phyloP scores from a whole-genome alignment of 2,113 vertebrate species.

The Syngnathus typhle region DNA sequence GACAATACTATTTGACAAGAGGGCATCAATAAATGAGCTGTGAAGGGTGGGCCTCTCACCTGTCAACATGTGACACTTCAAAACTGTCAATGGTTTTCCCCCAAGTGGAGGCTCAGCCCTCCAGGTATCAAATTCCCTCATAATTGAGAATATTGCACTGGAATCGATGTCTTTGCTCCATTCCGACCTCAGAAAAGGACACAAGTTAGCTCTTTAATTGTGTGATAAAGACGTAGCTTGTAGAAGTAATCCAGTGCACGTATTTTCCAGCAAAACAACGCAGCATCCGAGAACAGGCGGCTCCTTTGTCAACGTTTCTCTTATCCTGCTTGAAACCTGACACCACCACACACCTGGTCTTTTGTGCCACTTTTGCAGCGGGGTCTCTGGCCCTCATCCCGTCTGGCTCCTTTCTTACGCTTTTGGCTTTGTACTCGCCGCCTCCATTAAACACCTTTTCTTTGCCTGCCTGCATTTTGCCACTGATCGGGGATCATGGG shows the following conservation, averaged over 20 bases:
- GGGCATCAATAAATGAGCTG: conserved; percentile 58
- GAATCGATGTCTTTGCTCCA: neutral
- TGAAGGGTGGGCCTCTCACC: conserved; percentile 57
- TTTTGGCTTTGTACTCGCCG: conserved; percentile 4
- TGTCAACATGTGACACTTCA: conserved; percentile 65
- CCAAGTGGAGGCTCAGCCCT: conserved; percentile 7
- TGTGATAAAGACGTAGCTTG: conserved; percentile 39
- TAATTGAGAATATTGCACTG: neutral
- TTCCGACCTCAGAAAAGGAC: neutral
- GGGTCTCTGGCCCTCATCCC: conserved; percentile 40
- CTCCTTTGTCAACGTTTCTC: conserved; percentile 70
- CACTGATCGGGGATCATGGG: neutral
- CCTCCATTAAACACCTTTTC: neutral
- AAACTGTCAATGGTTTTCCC: conserved; percentile 47
- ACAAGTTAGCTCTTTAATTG: neutral
- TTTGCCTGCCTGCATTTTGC: neutral
- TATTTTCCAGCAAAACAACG: conserved; percentile 60
- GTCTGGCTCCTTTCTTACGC: conserved; percentile 22
- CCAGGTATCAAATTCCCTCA: conserved; percentile 47
- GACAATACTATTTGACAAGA: no score
- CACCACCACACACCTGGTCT: conserved; percentile 75
- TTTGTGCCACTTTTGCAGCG: conserved; percentile 69
- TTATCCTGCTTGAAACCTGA: conserved; percentile 70
- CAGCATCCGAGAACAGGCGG: conserved; percentile 58
- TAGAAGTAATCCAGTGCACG: conserved; percentile 58